These are phyloP conservation scores for Uloborus diversus DNA, from an alignment of 1,140 invertebrate genomes.

Conservation along the genomic window DNA sequence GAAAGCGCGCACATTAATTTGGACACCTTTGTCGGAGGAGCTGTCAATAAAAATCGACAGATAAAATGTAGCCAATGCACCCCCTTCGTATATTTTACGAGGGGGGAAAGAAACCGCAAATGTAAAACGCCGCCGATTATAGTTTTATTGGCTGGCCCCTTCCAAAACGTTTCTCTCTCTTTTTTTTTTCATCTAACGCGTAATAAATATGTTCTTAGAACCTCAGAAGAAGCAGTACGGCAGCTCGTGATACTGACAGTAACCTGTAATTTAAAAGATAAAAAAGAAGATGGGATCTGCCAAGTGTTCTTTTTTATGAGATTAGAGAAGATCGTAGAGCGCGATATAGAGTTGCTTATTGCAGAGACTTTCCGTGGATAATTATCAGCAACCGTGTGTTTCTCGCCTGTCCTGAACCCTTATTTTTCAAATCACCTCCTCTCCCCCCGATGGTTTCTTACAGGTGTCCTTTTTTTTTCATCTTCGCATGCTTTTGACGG, in stretches of 20 bases:
- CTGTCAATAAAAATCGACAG: constrained; percentile 29
- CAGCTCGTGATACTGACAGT: constrained; percentile 1
- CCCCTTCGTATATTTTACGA: neutral
- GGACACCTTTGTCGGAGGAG: neutral
- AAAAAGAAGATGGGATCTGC: too few species aligned
- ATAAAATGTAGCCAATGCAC: neutral
- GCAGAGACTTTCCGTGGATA: constrained; percentile 1
- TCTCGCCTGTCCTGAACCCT: neutral
- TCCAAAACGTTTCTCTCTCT: neutral
- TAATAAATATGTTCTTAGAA: constrained; percentile 39
- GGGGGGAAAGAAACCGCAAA: neutral
- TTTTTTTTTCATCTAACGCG: neutral
- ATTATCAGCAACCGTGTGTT: constrained; percentile 13
- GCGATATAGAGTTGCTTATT: constrained; percentile 23
- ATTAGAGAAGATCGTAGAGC: constrained; percentile 5
- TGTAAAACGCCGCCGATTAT: neutral
- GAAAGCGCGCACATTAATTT: constrained; percentile 28
- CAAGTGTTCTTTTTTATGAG: neutral
- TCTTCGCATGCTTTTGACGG: too few species aligned
- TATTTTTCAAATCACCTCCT: neutral
- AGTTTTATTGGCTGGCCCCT: too few species aligned
- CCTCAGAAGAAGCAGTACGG: neutral
- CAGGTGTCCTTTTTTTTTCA: too few species aligned
- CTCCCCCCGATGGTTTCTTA: too few species aligned
- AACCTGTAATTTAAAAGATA: constrained; percentile 28